Evolutionary conservation across 2,888 invertebrate species (phyloP), one percentile per base, ranked within the genome.

Genomic region (Tinea semifulvella): DNA sequence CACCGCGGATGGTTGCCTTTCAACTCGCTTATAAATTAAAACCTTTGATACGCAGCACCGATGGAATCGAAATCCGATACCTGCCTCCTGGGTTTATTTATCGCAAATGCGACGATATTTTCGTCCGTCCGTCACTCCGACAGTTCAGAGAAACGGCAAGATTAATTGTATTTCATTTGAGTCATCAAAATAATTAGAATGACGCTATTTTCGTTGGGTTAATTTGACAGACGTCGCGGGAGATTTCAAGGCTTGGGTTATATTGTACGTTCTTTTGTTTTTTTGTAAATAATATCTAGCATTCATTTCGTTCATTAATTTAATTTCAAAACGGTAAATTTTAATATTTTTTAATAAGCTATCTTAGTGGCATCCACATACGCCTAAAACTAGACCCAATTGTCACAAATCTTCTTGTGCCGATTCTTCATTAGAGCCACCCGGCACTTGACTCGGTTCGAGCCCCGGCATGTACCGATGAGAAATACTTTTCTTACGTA

Each of bases 111-210:
- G 77, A 76, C 74, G 70, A 72, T 77, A 77, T 77, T 79, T 76
- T 69, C 67, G 77, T 70, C 74, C 77, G 68, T 77, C 79, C 40
- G 45, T 40, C 45, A 28, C 76, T 61, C 72, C 60, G 77, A 80
- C 79, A 80, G 79, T 79, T 80, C 79, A 77, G 73, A 74, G 79
- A 77, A 79, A 65, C 69, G 64, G 69, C 70, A 74, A 80, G 79
- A 80, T 80, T 80, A 77, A 80, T 80, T 80, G 80, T 80, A 77
- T 79, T 77, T 74, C 76, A 66, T 70, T 77, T 79, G 80, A 80
- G 73, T 79, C 79, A 80, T 79, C 80, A 79, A 79, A 79, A 80
- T 80, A 80, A 80, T 80, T 79, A 79, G 79, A 79, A 80, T 79
- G 73, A 75, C 73, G 79, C 77, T 80, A 80, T 80, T 80, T 76